These are phyloP conservation scores for Drosophila baimaii DNA, from an alignment of 1,140 invertebrate genomes.

Conservation along the genomic window DNA sequence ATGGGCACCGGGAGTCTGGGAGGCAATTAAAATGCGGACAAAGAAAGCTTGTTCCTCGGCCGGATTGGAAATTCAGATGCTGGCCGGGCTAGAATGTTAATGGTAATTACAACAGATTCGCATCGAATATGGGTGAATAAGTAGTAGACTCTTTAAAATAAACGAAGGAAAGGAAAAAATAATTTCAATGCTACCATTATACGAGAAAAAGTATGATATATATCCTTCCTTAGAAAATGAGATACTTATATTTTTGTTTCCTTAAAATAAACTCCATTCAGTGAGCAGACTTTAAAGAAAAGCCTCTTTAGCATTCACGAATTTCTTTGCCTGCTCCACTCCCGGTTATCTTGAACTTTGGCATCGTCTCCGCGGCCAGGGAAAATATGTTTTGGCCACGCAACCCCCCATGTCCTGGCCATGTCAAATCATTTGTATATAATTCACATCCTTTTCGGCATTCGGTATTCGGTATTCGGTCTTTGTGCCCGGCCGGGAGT, in stretches of 20 bases:
- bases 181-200: neutral
- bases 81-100: conserved; percentile 39
- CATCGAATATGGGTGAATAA: conserved; percentile 40
- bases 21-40: conserved; percentile 39
- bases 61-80: conserved; percentile 69
- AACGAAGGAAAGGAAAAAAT: neutral
- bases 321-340: conserved; percentile 12
- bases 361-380: conserved; percentile 58
- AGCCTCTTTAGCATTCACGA: neutral
- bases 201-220: too few relatives aligned
- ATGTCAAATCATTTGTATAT: conserved; percentile 83
- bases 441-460: conserved; percentile 77
- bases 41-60: conserved; percentile 38
- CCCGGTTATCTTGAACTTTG: conserved; percentile 62
- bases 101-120: conserved; percentile 54
- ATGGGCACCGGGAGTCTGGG: conserved; percentile 21
- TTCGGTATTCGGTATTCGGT: conserved; percentile 28
- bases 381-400: conserved; percentile 29
- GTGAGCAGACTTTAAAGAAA: neutral
- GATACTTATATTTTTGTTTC: too few relatives aligned
- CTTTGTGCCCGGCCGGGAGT: conserved; percentile 49
- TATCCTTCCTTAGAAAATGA: too few relatives aligned
- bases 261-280: neutral
- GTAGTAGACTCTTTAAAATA: conserved; percentile 2
- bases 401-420: conserved; percentile 41